Conservation (phyloP, 53 echinoderm and acorn worm genomes). For the Echinarachnius parma region DNA sequence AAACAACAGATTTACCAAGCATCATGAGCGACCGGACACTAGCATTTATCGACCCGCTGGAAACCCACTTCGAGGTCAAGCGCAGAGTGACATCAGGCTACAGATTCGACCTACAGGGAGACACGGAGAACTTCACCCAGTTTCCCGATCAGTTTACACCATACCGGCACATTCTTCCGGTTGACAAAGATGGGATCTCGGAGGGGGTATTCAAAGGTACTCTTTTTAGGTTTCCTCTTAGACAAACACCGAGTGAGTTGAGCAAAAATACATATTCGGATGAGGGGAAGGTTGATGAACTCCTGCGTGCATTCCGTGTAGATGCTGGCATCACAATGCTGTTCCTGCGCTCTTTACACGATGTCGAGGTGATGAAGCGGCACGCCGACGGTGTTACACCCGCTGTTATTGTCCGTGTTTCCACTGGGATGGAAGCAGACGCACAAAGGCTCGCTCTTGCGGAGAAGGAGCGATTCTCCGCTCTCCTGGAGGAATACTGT, state of each 20-base stretch:
- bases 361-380: conserved; percentile 22
- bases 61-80: conserved; percentile 12
- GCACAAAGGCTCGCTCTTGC: too few relatives aligned
- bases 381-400: neutral
- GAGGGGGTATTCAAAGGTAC: conserved; percentile 61
- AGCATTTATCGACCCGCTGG: conserved; percentile 39
- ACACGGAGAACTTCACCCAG: neutral
- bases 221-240: conserved; percentile 82
- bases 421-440: neutral
- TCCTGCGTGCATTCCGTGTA: conserved; percentile 63
- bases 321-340: conserved; percentile 69
- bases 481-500: neutral
- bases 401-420: conserved; percentile 7
- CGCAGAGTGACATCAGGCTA: neutral
- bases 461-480: neutral
- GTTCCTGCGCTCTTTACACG: conserved; percentile 67
- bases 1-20: conserved; percentile 49
- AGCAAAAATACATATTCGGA: conserved; percentile 51
- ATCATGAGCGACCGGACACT: conserved; percentile 23
- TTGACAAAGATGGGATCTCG: conserved; percentile 26
- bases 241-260: conserved; percentile 37
- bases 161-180: conserved; percentile 32
- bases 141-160: conserved; percentile 69
- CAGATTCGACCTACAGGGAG: neutral
- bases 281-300: conserved; percentile 24